These are phyloP conservation scores for Drosophila sucinea DNA, from an alignment of 1,140 invertebrate species.

Conservation along the genomic window DNA sequence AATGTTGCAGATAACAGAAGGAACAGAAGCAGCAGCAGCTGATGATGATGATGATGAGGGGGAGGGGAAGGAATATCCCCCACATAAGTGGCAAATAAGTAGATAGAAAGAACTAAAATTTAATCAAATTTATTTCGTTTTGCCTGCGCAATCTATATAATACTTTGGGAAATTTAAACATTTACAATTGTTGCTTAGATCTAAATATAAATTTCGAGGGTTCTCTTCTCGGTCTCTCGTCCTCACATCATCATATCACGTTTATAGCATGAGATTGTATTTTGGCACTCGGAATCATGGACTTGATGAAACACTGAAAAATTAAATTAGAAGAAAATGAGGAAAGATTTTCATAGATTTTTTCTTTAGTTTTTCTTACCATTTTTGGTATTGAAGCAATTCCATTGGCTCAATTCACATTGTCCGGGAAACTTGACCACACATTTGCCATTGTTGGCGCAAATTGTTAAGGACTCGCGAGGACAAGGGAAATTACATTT, in stretches of 20 bases:
- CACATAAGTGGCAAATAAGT: neutral
- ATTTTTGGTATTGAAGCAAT: constrained; percentile 75
- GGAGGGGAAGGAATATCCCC: neutral
- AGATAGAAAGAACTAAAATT: constrained; percentile 1
- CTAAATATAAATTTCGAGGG: too few species aligned
- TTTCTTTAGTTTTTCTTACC: constrained; percentile 24
- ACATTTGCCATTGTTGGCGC: constrained; percentile 70
- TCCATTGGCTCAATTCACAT: constrained; percentile 70
- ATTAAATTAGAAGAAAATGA: neutral
- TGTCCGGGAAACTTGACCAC: constrained; percentile 70
- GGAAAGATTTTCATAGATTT: neutral
- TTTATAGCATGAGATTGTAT: constrained; percentile 59
- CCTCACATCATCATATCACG: constrained; percentile 52
- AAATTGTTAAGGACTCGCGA: constrained; percentile 50
- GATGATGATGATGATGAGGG: neutral
- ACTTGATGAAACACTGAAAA: constrained; percentile 62
- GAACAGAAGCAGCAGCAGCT: constrained; percentile 11
- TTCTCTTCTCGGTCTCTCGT: too few species aligned
- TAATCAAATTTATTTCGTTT: neutral
- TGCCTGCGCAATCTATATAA: too few species aligned
- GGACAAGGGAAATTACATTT: constrained; percentile 69
- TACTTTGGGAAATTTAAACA: too few species aligned
- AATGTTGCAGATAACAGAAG: constrained; percentile 51
- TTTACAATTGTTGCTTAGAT: too few species aligned
- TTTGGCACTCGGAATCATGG: constrained; percentile 63